Base-by-base conservation (phyloP, 2,888 invertebrate genomes). In the Lasioglossum oenotherae region DNA sequence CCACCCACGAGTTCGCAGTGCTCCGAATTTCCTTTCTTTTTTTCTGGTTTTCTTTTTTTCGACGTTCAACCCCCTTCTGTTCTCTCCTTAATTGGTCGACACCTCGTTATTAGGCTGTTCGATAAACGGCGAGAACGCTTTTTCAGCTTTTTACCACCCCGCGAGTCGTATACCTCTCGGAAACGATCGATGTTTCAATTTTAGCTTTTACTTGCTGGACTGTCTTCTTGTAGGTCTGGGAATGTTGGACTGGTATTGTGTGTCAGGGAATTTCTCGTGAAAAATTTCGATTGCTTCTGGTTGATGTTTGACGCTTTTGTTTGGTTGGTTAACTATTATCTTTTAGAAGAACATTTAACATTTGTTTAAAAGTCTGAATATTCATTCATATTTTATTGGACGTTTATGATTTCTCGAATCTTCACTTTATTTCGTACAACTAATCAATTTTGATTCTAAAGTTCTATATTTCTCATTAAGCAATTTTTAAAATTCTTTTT, bases 1-100 rank as follows among this genome's bases (percentile, higher is more conserved):
- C 74, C 77, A 60, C 81, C 82, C 72, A 38, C 81, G 74, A 87
- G 82, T 89, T 80, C 73, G 80, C 87, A 72, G 80, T n/a, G 81
- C 57, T 73, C 44, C 38, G 27, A 71, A 53, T 67, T 76, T 76
- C 53, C 16, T 38, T 35, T 60, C 14, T 14, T 46, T 35, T 14
- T 44, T n/a, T 69, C 10, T 14, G 14, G 0, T 69, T 38, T 10
- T 16, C 16, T 16, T 60, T 14, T 31, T 64, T 64, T 64, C 64
- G 31, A 64, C 57, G 57, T n/a, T 57, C n/a, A 64, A 16, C 31
- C 64, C 64, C n/a, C 57, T n/a, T n/a, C 57, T n/a, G 57, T 57
- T 57, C n/a, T 57, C n/a, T 57, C 38, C 69, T 38, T 69, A 69
- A 69, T 69, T 69, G 38, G 57, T 57, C 46, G 60, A 60, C 38